Percentiles rank a stretch among this genome's conserved stretches.
Evolutionary conservation across 2,113 vertebrate genomes (phyloP).

Genomic region (Oryzias javanicus): DNA sequence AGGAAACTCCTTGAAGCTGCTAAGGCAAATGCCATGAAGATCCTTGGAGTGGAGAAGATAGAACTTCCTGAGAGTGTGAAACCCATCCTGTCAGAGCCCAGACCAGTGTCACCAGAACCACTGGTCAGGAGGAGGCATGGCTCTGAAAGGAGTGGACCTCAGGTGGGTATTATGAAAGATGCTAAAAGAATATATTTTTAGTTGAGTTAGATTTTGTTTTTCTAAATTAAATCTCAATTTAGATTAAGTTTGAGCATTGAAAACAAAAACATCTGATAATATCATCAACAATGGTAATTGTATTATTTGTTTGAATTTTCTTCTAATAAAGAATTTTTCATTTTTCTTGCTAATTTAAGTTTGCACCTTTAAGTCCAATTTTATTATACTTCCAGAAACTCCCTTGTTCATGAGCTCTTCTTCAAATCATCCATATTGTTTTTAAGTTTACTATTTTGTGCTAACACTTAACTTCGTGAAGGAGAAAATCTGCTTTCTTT

Average conservation of each 20-base stretch:
- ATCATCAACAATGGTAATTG: too few species aligned
- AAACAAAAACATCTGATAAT: too few species aligned
- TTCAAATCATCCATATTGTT: not conserved
- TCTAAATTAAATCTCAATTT: too few species aligned
- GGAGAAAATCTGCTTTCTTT: constrained; percentile 84
- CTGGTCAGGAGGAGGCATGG: constrained; percentile 52
- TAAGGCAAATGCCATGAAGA: constrained; percentile 79
- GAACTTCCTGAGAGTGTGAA: constrained; percentile 81
- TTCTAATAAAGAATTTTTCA: too few species aligned
- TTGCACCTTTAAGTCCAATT: too few species aligned
- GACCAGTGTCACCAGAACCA: constrained; percentile 15
- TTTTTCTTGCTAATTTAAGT: too few species aligned
- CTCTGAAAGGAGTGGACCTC: constrained; percentile 24
- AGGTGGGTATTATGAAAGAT: constrained; percentile 59
- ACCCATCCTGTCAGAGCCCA: constrained; percentile 25
- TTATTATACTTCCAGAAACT: too few species aligned
- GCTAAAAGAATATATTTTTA: too few species aligned
- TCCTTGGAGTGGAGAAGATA: constrained; percentile 77
- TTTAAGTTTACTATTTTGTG: constrained; percentile 33
- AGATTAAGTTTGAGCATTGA: too few species aligned
- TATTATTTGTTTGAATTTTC: too few species aligned
- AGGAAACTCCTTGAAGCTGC: constrained; percentile 80
- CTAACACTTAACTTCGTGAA: constrained; percentile 68
- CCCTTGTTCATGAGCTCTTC: not conserved
- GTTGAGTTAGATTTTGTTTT: too few species aligned